A percentile compares a stretch with the other conserved stretches of the same genome.
These are phyloP conservation scores for Babyrousa celebensis DNA, from an alignment of 2,797 vertebrate genomes.

Conservation along the genomic window DNA sequence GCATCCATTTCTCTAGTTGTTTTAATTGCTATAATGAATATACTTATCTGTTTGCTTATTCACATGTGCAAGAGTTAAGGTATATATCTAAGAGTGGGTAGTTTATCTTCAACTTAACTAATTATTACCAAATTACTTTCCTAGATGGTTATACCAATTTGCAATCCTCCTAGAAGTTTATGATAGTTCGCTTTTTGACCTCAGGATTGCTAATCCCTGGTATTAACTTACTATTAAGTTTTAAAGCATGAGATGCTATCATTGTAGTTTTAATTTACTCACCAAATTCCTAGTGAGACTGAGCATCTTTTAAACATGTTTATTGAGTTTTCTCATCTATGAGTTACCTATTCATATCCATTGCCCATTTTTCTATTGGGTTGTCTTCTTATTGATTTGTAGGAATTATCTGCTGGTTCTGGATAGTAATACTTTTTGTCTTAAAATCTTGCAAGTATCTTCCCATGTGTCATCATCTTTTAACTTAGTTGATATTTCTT, in stretches of 20 bases:
- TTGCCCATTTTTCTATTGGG: not conserved
- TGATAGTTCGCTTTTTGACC: not conserved
- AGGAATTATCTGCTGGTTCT: not conserved
- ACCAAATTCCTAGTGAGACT: not conserved
- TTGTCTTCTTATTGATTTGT: not conserved
- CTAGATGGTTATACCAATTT: not conserved
- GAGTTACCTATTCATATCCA: not conserved
- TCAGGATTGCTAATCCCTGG: not conserved
- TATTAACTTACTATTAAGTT: not conserved
- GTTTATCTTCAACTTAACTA: not conserved
- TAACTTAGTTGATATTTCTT: not conserved
- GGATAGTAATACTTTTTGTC: not conserved
- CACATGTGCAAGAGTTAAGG: not conserved
- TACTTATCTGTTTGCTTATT: not conserved
- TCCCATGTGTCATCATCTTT: not conserved
- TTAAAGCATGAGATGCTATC: not conserved
- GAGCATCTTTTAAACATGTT: not conserved
- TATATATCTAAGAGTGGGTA: not conserved
- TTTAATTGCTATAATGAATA: not conserved
- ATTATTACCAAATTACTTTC: not conserved
- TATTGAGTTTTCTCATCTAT: not conserved
- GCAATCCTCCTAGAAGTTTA: not conserved
- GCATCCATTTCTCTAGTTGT: not conserved
- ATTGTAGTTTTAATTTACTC: not conserved
- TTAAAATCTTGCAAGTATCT: constrained; percentile 17